A percentile compares a stretch with the other conserved stretches of the same genome.
These are phyloP conservation scores for Sweltsa coloradensis DNA, from an alignment of 1,140 invertebrate genomes.

Conservation along the genomic window DNA sequence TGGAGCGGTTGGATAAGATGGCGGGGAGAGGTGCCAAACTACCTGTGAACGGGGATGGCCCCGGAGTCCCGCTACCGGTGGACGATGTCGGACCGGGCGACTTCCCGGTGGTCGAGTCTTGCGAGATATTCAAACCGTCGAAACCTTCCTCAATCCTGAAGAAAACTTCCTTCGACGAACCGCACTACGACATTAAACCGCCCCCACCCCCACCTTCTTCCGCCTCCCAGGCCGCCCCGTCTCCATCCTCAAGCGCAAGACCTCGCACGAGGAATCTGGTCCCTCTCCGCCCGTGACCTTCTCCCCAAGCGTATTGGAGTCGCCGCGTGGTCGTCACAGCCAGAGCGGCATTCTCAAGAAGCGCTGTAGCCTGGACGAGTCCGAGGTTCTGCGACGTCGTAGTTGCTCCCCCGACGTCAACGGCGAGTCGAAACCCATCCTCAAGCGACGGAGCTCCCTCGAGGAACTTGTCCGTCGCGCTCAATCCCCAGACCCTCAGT, in stretches of 20 bases:
- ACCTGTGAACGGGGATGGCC: too few species aligned
- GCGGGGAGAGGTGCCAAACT: too few species aligned
- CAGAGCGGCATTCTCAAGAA: slow-evolving; percentile 70
- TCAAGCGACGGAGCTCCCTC: slow-evolving; percentile 53
- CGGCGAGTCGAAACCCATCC: slow-evolving; percentile 47
- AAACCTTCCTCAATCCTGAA: slow-evolving; percentile 20
- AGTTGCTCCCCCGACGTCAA: slow-evolving; percentile 54
- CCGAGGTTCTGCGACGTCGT: slow-evolving; percentile 48
- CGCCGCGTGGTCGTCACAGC: slow-evolving; percentile 36
- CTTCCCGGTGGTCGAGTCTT: too few species aligned
- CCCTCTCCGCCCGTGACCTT: slow-evolving; percentile 52
- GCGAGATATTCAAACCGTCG: too few species aligned
- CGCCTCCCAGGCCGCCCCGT: slow-evolving; percentile 34
- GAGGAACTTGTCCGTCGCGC: slow-evolving; percentile 47
- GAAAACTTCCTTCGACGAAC: slow-evolving; percentile 25
- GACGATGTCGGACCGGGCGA: too few species aligned
- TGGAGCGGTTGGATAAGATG: too few species aligned
- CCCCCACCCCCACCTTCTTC: slow-evolving; percentile 23
- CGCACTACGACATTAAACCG: slow-evolving; percentile 19
- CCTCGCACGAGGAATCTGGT: slow-evolving; percentile 40
- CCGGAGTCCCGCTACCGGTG: too few species aligned
- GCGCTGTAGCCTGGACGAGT: slow-evolving; percentile 56
- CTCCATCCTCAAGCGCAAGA: slow-evolving; percentile 69
- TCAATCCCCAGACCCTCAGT: slow-evolving; percentile 38
- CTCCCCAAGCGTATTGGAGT: slow-evolving; percentile 47